Percentiles rank a stretch among this genome's conserved stretches.
Evolutionary conservation across 2,113 vertebrate species (phyloP).

Genomic region (Noctilio leporinus): DNA sequence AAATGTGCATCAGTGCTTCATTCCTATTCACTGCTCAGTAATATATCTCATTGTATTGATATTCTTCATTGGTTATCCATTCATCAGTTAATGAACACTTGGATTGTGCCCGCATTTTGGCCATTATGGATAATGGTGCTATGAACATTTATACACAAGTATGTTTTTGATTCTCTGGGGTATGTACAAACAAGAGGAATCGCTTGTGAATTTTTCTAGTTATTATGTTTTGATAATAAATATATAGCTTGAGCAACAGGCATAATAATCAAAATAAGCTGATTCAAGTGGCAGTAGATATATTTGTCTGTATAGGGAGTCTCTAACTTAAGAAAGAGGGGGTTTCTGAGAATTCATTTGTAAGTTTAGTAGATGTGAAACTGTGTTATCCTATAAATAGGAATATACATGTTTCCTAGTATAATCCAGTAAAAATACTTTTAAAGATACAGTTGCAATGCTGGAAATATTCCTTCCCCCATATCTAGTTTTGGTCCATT

Average conservation of each 20-base stretch:
- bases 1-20: neutral
- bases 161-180: neutral
- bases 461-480: neutral
- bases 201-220: neutral
- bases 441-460: neutral
- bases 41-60: neutral
- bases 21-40: neutral
- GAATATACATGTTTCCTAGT: neutral
- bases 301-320: neutral
- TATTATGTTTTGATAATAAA: neutral
- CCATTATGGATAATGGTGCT: neutral
- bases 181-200: neutral
- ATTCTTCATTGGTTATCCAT: neutral
- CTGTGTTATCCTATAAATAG: neutral
- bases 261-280: slow-evolving; percentile 10
- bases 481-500: slow-evolving; percentile 14
- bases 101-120: neutral
- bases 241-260: neutral
- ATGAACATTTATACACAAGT: neutral
- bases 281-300: neutral
- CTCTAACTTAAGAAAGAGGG: neutral
- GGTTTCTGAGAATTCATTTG: slow-evolving; percentile 18
- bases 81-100: neutral
- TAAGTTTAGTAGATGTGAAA: neutral
- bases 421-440: neutral